Base-by-base conservation (phyloP, 2,113 vertebrate genomes). In the Origma solitaria region DNA sequence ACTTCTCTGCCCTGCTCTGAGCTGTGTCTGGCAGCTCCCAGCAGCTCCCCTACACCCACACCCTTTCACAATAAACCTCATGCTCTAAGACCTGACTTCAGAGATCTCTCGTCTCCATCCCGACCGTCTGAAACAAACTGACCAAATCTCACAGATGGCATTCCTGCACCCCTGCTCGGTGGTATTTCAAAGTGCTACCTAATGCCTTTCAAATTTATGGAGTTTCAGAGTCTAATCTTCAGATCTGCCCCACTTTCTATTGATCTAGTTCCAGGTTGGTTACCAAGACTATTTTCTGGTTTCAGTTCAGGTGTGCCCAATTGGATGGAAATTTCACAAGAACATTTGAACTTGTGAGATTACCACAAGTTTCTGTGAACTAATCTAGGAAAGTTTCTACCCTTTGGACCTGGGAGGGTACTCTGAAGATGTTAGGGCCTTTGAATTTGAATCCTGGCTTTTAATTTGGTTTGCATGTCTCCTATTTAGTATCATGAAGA, bases 281-380 rank as follows among this genome's bases (percentile, higher is more conserved):
- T 96, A 92, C 90, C 86, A 82, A 93, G 86, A 72, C 68, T 93
- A 92, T 97, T 94, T 90, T 92, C 77, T 94, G 53, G 88, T 96
- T 97, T 90, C 93, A 90, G 94, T 95, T 95, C 95, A 96, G 88
- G 38, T 90, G 93, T 79, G 95, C 95, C 76, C 94, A 95, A 94
- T 91, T 93, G 94, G 80, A 96, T 96, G 92, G 92, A 96, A 96
- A 96, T 88, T 88, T 75, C 88, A 86, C 82, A 65, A 96, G 92
- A 96, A 37, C 71, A 71, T 88, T 75, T 49, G 88, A 94, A 94
- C 92, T 71, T 81, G 87, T 47, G 92, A 94, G 54, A 61, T 90
- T 78, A 78, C 79, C 84, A 37, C 85, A 95, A 93, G 90, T 96
- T 94, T 94, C 79, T 97, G 68, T 68, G 93, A 90, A 75, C 62